A percentile compares a stretch with the other conserved stretches of the same genome.
Conservation (phyloP, 1,140 invertebrate species). For the Trypoxylus dichotomus region DNA sequence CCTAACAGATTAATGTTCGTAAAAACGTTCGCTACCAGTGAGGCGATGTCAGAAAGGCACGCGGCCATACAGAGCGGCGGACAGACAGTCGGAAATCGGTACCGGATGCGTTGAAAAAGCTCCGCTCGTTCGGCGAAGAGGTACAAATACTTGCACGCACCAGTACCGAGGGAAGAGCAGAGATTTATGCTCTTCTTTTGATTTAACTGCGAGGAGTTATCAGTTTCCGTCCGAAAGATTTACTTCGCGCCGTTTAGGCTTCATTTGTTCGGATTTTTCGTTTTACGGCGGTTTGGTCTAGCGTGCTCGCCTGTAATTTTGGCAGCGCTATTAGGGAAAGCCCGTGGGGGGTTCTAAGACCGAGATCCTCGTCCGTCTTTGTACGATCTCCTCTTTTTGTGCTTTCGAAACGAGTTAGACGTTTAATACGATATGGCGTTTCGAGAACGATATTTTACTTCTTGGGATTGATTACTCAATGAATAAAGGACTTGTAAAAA, state of each 20-base stretch:
- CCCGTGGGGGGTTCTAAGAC: not conserved
- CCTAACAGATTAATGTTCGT: not conserved
- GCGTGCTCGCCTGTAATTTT: conserved; percentile 4
- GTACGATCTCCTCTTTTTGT: not conserved
- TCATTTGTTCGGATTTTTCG: conserved; percentile 19
- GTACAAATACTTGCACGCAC: not conserved
- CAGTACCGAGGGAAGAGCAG: not conserved
- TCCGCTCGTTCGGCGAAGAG: no score
- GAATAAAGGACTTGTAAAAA: no score
- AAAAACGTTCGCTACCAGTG: not conserved
- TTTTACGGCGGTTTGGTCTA: not conserved
- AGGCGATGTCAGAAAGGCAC: not conserved
- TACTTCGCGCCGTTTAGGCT: conserved; percentile 12
- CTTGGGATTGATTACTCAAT: no score
- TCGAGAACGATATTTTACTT: no score
- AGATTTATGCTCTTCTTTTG: conserved; percentile 13
- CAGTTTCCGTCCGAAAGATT: conserved; percentile 22
- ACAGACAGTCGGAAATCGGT: conserved; percentile 2
- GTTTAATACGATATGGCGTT: no score
- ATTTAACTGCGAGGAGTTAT: conserved; percentile 23
- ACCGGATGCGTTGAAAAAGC: not conserved
- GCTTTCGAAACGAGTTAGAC: not conserved
- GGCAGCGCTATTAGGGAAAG: conserved; percentile 1
- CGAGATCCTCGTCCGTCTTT: not conserved
- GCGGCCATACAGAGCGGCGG: not conserved